A percentile compares a stretch with the other conserved stretches of the same genome.
Evolutionary conservation across 2,797 vertebrate genomes (phyloP).

Genomic region (Paramormyrops hopkinsi): DNA sequence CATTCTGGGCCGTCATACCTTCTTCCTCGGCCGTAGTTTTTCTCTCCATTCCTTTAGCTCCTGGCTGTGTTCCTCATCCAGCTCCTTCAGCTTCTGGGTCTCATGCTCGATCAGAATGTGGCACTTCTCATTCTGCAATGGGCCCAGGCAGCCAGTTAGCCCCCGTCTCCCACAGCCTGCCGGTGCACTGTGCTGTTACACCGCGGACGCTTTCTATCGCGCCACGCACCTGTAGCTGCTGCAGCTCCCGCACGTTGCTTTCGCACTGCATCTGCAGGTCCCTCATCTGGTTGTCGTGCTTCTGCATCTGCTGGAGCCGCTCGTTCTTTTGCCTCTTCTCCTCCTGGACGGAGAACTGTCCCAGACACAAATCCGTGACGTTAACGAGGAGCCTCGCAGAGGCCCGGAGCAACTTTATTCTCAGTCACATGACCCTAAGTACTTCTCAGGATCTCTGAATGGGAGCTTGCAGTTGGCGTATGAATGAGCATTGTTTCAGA

Average conservation of each 20-base stretch:
- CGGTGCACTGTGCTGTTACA: not conserved
- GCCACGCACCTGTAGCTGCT: slow-evolving; percentile 81
- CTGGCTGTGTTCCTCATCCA: slow-evolving; percentile 89
- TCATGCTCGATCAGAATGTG: slow-evolving; percentile 94
- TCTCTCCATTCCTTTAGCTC: slow-evolving; percentile 96
- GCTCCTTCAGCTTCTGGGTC: slow-evolving; percentile 93
- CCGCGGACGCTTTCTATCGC: not conserved
- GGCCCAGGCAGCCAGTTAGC: not conserved
- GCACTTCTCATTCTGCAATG: slow-evolving; percentile 92
- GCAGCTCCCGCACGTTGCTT: slow-evolving; percentile 88
- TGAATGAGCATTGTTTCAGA: not conserved
- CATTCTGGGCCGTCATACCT: slow-evolving; percentile 57
- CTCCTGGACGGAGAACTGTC: slow-evolving; percentile 87
- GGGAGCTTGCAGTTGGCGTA: not conserved
- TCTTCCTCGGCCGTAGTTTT: slow-evolving; percentile 89
- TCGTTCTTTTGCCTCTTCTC: slow-evolving; percentile 97
- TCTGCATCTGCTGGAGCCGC: slow-evolving; percentile 90
- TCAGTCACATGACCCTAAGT: not conserved
- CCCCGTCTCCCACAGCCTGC: not conserved
- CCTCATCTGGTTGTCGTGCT: slow-evolving; percentile 97
- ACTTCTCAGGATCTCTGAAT: not conserved
- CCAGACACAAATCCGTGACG: not conserved
- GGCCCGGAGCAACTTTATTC: not conserved
- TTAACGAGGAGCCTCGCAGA: not conserved
- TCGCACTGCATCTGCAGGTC: slow-evolving; percentile 95